Conservation (phyloP, 1,140 invertebrate species). For the Argopecten irradians region DNA sequence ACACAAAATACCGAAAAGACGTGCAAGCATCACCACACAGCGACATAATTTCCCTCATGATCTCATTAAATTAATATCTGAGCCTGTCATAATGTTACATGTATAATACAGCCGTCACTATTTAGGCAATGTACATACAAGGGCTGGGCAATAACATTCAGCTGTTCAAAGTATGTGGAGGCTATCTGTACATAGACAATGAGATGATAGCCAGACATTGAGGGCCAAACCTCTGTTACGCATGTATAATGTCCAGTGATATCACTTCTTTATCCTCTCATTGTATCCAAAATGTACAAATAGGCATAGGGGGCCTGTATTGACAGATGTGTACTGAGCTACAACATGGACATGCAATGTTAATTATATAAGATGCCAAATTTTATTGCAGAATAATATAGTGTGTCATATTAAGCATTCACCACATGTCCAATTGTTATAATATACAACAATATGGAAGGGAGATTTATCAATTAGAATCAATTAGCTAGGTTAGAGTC, state of each 20-base stretch:
- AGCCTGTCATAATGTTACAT: neutral
- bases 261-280: neutral
- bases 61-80: neutral
- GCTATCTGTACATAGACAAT: neutral
- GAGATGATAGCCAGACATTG: neutral
- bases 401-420: too few relatives aligned
- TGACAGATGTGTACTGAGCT: neutral
- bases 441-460: too few relatives aligned
- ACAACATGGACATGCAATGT: too few relatives aligned
- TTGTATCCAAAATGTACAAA: neutral
- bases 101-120: neutral
- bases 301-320: neutral
- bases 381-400: too few relatives aligned
- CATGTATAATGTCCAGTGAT: conserved; percentile 10
- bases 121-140: conserved; percentile 4
- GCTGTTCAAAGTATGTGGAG: neutral
- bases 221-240: neutral
- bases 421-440: too few relatives aligned
- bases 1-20: neutral
- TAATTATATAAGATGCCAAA: too few relatives aligned
- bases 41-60: neutral
- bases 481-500: too few relatives aligned
- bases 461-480: too few relatives aligned
- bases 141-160: neutral
- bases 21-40: neutral